Evolutionary conservation across 2,888 invertebrate genomes (phyloP).

Genomic region (Choreutis nemorana): DNA sequence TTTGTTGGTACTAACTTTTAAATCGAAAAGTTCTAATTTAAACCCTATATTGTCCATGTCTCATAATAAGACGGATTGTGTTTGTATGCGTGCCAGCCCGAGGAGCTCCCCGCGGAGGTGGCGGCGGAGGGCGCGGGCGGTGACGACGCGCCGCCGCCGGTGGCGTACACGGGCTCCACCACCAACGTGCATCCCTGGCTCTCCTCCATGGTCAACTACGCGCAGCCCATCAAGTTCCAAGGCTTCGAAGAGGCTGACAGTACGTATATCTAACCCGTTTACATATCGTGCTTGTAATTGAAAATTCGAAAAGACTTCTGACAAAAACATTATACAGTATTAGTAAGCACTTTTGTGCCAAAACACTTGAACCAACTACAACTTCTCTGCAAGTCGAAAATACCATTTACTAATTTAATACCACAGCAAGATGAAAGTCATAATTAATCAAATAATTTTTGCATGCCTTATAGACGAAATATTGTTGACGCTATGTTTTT

Average conservation of each 20-base stretch:
- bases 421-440: too few species aligned
- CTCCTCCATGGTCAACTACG: slow-evolving; percentile 99
- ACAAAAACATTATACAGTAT: too few species aligned
- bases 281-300: not conserved
- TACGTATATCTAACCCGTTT: slow-evolving; percentile 56
- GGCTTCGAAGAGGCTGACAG: slow-evolving; percentile 97
- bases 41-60: not conserved
- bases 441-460: too few species aligned
- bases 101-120: slow-evolving; percentile 62
- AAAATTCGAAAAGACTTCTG: too few species aligned
- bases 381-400: too few species aligned
- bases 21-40: not conserved
- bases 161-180: slow-evolving; percentile 95
- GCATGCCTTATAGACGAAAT: too few species aligned
- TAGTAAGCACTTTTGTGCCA: too few species aligned
- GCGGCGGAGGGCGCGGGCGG: slow-evolving; percentile 68
- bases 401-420: too few species aligned
- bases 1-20: too few species aligned
- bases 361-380: too few species aligned
- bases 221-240: slow-evolving; percentile 98
- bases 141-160: slow-evolving; percentile 71
- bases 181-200: slow-evolving; percentile 99
- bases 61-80: not conserved
- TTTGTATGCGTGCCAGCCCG: slow-evolving; percentile 39
- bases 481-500: too few species aligned